Conservation (phyloP, 1,140 invertebrate species). For the Drosophila miranda region DNA sequence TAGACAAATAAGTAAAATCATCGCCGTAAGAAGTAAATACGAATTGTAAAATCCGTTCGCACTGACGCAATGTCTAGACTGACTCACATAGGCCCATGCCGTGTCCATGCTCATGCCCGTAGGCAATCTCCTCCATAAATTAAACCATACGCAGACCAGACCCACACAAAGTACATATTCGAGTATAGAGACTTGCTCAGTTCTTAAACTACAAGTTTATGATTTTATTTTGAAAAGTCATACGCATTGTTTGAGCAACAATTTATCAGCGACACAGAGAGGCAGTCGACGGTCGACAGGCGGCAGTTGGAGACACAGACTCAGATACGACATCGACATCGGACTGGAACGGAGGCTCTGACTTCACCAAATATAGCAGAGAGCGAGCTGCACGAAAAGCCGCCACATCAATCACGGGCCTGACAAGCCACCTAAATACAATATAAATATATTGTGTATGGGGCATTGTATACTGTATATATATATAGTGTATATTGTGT, state of each 20-base stretch:
- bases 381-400: slow-evolving; percentile 35
- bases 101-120: background rate
- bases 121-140: slow-evolving; percentile 18
- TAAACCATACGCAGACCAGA: slow-evolving; percentile 2
- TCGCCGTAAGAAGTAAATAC: slow-evolving; percentile 20
- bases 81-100: slow-evolving; percentile 6
- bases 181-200: slow-evolving; percentile 29
- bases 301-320: too few species aligned
- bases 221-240: slow-evolving; percentile 51
- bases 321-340: slow-evolving; percentile 3
- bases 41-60: slow-evolving; percentile 7
- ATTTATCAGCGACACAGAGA: slow-evolving; percentile 35
- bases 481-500: background rate
- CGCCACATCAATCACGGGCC: slow-evolving; percentile 70
- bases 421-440: slow-evolving; percentile 77
- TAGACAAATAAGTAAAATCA: slow-evolving; percentile 1
- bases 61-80: slow-evolving; percentile 6
- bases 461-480: slow-evolving; percentile 7
- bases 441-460: slow-evolving; percentile 54
- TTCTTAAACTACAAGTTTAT: slow-evolving; percentile 40
- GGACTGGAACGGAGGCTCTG: slow-evolving; percentile 24
- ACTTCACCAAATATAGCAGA: slow-evolving; percentile 61
- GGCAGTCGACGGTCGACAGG: too few species aligned
- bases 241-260: slow-evolving; percentile 46
- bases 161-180: slow-evolving; percentile 25